Conservation (phyloP, 2,797 vertebrate species). For the Darevskia mixta region DNA sequence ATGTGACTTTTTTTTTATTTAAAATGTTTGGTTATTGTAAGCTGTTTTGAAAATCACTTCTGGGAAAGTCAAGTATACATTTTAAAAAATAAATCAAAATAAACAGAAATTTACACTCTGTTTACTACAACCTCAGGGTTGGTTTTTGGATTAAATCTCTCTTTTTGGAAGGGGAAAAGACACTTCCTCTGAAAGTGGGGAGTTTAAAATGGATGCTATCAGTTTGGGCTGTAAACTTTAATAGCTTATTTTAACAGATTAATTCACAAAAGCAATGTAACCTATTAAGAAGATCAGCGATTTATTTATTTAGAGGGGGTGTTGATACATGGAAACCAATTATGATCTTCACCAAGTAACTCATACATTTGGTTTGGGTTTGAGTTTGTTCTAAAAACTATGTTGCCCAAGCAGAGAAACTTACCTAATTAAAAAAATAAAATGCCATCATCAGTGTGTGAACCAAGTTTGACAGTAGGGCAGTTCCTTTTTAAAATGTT, state of each 20-base stretch:
- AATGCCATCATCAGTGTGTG: background rate
- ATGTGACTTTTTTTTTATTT: too few relatives aligned
- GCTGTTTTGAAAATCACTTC: background rate
- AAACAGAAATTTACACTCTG: rapidly evolving
- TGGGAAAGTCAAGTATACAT: background rate
- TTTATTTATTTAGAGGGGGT: background rate
- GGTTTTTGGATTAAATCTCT: background rate
- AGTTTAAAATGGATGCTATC: background rate
- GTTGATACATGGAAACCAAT: background rate
- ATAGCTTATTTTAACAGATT: background rate
- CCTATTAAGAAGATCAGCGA: background rate
- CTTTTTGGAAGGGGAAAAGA: rapidly evolving
- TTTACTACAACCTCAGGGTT: rapidly evolving
- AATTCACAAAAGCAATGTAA: background rate
- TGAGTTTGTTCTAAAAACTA: background rate
- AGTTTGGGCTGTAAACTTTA: too few relatives aligned
- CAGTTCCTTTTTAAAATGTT: background rate
- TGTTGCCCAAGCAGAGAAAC: background rate
- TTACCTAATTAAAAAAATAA: background rate
- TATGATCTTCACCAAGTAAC: background rate
- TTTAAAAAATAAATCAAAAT: background rate
- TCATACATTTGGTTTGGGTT: background rate
- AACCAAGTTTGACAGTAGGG: background rate
- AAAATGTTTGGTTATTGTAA: background rate
- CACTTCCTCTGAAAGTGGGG: rapidly evolving